Conservation (phyloP, 2,888 invertebrate species). For the Drosophila niveifrons region DNA sequence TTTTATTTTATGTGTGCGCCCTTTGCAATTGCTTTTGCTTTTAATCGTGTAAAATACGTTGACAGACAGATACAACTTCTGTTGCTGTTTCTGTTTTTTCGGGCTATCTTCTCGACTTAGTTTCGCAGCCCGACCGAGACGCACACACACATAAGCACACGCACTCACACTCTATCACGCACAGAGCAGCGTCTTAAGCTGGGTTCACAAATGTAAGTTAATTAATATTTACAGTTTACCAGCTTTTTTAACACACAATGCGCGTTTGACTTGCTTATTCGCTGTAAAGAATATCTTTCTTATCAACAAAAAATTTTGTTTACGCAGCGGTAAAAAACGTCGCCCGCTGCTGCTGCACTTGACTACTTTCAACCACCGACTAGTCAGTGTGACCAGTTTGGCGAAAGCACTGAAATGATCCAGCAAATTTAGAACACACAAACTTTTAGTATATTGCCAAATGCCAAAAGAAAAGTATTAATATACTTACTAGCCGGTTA, state of each 20-base stretch:
- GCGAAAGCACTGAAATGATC: slow-evolving; percentile 7
- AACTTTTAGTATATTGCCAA: background rate
- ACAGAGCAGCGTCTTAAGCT: slow-evolving; percentile 49
- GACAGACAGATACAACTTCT: slow-evolving; percentile 59
- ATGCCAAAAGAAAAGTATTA: background rate
- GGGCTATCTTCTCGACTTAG: slow-evolving; percentile 50
- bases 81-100: slow-evolving; percentile 39
- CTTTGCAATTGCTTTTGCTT: slow-evolving; percentile 39
- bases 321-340: slow-evolving; percentile 57
- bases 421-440: slow-evolving; percentile 6
- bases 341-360: slow-evolving; percentile 51
- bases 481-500: slow-evolving; percentile 28
- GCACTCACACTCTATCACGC: slow-evolving; percentile 22
- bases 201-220: slow-evolving; percentile 18
- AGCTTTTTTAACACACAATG: background rate
- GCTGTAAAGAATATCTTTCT: slow-evolving; percentile 34
- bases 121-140: slow-evolving; percentile 44
- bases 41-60: slow-evolving; percentile 56
- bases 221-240: slow-evolving; percentile 9
- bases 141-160: slow-evolving; percentile 37
- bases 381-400: slow-evolving; percentile 42
- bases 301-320: slow-evolving; percentile 67
- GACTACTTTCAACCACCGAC: slow-evolving; percentile 62
- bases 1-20: slow-evolving; percentile 9
- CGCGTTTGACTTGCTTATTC: slow-evolving; percentile 18